phyloP scores from a whole-genome alignment of 2,888 invertebrate species.

The Syritta pipiens region DNA sequence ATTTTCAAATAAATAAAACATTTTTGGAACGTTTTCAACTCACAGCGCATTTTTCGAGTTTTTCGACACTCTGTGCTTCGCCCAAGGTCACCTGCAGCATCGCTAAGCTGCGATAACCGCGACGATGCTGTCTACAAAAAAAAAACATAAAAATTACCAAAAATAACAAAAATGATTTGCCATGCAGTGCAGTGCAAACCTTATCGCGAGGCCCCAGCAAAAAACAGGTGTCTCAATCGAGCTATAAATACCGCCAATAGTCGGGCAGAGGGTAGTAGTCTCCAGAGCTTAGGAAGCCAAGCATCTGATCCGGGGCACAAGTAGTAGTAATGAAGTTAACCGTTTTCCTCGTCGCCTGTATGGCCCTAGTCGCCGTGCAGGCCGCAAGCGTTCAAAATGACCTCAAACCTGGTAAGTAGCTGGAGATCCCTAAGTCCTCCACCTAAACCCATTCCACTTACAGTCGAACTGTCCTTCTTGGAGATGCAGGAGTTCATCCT shows the following conservation, averaged over 20 bases:
- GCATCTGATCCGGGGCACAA: constrained; percentile 60
- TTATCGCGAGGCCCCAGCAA: neutral
- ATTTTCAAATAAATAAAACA: too few relatives aligned
- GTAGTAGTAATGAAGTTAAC: constrained; percentile 73
- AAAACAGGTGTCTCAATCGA: neutral
- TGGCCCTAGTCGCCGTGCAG: constrained; percentile 74
- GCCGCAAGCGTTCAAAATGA: constrained; percentile 70
- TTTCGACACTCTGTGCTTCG: neutral
- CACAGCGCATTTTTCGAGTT: too few relatives aligned
- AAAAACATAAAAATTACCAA: too few relatives aligned
- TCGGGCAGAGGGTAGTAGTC: constrained; percentile 4
- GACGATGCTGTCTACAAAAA: neutral
- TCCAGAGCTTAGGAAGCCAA: constrained; percentile 1
- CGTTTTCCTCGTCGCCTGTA: constrained; percentile 73
- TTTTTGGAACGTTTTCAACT: too few relatives aligned
- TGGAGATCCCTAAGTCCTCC: neutral
- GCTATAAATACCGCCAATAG: constrained; percentile 31
- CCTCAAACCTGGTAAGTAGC: constrained; percentile 24
- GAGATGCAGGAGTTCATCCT: constrained; percentile 73
- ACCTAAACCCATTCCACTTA: neutral
- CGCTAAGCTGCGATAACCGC: constrained; percentile 2
- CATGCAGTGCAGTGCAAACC: constrained; percentile 10
- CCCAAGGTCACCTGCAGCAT: constrained; percentile 37
- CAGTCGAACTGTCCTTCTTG: constrained; percentile 71
- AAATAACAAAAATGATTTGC: neutral